phyloP scores from a whole-genome alignment of 2,113 vertebrate genomes.

The Ahaetulla prasina region DNA sequence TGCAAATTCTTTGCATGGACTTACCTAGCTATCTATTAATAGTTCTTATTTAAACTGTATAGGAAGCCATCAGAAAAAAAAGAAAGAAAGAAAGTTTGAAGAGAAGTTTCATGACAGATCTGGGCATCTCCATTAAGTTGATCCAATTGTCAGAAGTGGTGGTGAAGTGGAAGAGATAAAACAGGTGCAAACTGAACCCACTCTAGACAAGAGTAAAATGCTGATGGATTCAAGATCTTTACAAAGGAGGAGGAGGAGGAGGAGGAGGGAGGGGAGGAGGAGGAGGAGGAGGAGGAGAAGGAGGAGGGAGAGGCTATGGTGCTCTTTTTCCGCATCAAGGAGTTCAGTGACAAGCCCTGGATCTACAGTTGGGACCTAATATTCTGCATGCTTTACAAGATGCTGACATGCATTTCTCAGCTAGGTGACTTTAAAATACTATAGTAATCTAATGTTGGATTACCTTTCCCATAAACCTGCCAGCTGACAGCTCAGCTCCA shows the following conservation, averaged over 20 bases:
- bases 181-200: not conserved
- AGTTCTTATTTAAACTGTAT: not conserved
- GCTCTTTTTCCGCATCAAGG: not conserved
- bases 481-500: not conserved
- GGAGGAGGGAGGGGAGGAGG: too few relatives aligned
- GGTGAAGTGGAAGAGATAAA: conserved; percentile 7
- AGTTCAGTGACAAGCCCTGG: not conserved
- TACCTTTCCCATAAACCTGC: not conserved
- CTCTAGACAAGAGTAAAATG: not conserved
- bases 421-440: not conserved
- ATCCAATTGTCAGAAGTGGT: not conserved
- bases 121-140: not conserved
- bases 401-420: not conserved
- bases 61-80: not conserved
- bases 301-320: not conserved
- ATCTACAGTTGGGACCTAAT: not conserved
- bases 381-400: not conserved
- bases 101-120: not conserved
- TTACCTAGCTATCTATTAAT: not conserved
- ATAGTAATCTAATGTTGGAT: not conserved
- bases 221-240: not conserved
- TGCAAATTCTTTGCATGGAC: not conserved
- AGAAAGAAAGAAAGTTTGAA: not conserved
- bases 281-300: too few relatives aligned
- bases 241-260: too few relatives aligned